Evolutionary conservation across 1,140 invertebrate species (phyloP).

Genomic region (Musca domestica): DNA sequence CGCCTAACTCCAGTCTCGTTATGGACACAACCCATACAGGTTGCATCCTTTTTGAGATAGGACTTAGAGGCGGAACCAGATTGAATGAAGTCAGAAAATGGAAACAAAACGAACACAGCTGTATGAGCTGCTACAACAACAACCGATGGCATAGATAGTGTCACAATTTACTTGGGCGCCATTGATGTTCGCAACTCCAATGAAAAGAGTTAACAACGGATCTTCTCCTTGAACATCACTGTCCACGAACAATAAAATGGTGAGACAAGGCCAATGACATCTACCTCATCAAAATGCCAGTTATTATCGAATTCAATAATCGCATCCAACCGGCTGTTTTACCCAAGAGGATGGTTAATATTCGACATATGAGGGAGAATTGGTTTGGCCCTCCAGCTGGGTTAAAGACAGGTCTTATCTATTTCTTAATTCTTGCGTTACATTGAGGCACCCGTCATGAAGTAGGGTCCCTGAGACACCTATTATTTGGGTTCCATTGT

Average conservation of each 20-base stretch:
- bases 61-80: no score
- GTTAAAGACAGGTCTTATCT: constrained; percentile 49
- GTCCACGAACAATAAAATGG: no score
- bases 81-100: no score
- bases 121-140: no score
- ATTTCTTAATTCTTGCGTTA: constrained; percentile 49
- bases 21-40: background rate
- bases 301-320: no score
- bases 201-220: no score
- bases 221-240: no score
- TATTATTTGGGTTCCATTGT: constrained; percentile 58
- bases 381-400: constrained; percentile 57
- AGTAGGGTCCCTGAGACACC: constrained; percentile 57
- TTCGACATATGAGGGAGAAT: constrained; percentile 50
- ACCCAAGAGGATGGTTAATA: constrained; percentile 50
- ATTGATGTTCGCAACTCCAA: background rate
- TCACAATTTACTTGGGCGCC: background rate
- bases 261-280: no score
- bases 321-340: constrained; percentile 54
- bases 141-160: no score
- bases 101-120: no score
- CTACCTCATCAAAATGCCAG: constrained; percentile 42
- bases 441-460: constrained; percentile 59
- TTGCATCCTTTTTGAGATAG: background rate
- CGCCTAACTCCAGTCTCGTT: no score